Percentiles rank a stretch among this genome's conserved stretches.
Conservation (phyloP, 2,888 invertebrate genomes). For the Cheilosia soror region DNA sequence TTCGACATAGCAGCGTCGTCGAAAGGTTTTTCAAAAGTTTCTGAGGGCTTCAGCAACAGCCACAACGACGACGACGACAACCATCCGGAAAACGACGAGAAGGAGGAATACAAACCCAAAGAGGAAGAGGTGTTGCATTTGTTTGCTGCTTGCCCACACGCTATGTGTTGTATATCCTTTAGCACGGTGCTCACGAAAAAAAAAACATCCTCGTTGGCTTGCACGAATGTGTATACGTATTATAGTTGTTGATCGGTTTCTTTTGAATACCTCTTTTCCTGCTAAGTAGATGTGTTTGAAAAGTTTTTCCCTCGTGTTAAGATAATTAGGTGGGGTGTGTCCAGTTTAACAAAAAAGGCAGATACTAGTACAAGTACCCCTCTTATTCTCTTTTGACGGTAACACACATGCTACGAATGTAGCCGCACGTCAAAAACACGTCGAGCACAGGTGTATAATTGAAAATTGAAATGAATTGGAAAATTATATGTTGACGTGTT, state of each 20-base stretch:
- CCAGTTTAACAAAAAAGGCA: constrained; percentile 24
- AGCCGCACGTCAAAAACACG: constrained; percentile 63
- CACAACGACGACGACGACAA: constrained; percentile 32
- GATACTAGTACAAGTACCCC: neutral
- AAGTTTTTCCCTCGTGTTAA: constrained; percentile 56
- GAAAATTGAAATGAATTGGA: constrained; percentile 75
- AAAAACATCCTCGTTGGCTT: constrained; percentile 27
- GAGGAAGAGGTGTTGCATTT: constrained; percentile 61
- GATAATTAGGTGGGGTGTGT: constrained; percentile 73
- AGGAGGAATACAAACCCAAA: neutral
- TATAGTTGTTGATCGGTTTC: constrained; percentile 16
- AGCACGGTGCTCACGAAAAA: constrained; percentile 20
- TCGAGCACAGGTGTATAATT: constrained; percentile 72
- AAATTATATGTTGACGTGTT: constrained; percentile 75
- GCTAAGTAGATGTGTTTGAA: constrained; percentile 51
- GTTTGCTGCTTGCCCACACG: constrained; percentile 64
- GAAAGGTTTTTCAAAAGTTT: constrained; percentile 47
- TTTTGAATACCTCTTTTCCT: constrained; percentile 26
- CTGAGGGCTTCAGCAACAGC: constrained; percentile 29
- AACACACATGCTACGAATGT: constrained; percentile 37
- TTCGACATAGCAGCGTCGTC: constrained; percentile 19
- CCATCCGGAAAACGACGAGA: constrained; percentile 8
- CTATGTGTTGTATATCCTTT: constrained; percentile 44
- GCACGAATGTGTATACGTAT: constrained; percentile 57
- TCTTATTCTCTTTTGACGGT: too few species aligned